Conservation (phyloP, 2,888 invertebrate genomes). For the Acheta domesticus region DNA sequence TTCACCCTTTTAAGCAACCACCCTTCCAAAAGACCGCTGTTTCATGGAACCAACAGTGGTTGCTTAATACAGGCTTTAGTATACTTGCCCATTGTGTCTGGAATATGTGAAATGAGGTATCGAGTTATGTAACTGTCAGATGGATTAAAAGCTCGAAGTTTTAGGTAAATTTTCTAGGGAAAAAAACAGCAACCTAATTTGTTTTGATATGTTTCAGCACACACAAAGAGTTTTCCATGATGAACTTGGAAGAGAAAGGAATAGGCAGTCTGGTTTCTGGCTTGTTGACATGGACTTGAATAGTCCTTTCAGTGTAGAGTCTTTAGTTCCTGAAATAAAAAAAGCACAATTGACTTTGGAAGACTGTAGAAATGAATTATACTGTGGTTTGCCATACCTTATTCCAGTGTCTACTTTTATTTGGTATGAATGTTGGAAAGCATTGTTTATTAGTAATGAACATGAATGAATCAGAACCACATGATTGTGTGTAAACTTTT, state of each 20-base stretch:
- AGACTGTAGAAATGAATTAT: conserved; percentile 62
- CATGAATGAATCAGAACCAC: not conserved
- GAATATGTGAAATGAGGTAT: no score
- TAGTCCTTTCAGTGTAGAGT: conserved; percentile 59
- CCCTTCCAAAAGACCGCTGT: no score
- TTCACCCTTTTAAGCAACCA: no score
- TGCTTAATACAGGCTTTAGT: no score
- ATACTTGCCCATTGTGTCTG: no score
- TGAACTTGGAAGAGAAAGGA: conserved; percentile 49
- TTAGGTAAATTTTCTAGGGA: no score
- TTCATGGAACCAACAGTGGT: no score
- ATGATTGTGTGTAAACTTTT: conserved; percentile 22
- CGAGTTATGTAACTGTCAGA: no score
- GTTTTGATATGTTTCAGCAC: conserved; percentile 51
- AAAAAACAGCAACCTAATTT: no score
- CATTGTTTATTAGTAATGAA: not conserved
- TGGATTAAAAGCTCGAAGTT: no score
- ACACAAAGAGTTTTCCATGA: conserved; percentile 60
- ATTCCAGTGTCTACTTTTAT: conserved; percentile 70
- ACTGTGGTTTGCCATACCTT: conserved; percentile 77
- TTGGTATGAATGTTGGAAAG: conserved; percentile 46
- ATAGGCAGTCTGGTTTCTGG: conserved; percentile 63
- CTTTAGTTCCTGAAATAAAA: conserved; percentile 55
- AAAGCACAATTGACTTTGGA: conserved; percentile 46
- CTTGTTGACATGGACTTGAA: conserved; percentile 71